These are phyloP conservation scores for Bucorvus abyssinicus DNA, from an alignment of 2,797 vertebrate species.

Conservation along the genomic window DNA sequence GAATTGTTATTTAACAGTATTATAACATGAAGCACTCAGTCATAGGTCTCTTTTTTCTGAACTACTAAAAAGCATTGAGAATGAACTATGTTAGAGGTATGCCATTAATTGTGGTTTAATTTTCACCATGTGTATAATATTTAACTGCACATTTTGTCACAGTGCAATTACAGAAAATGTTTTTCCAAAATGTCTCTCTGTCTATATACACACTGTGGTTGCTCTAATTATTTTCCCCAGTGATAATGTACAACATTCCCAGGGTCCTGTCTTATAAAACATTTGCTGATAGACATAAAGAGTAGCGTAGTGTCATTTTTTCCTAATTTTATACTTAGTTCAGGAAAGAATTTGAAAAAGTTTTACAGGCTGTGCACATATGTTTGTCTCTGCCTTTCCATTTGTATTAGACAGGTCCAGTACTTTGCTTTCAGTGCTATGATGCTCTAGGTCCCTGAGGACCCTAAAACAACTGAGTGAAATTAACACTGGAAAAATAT, in stretches of 20 bases:
- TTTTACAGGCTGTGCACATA: background rate
- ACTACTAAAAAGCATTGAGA: slow-evolving; percentile 1
- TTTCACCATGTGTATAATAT: slow-evolving; percentile 42
- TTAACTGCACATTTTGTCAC: slow-evolving; percentile 39
- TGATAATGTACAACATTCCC: slow-evolving; percentile 17
- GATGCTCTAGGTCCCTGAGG: background rate
- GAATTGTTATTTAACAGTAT: background rate
- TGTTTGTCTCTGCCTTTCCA: slow-evolving; percentile 3
- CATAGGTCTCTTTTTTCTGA: background rate
- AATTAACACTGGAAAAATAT: slow-evolving; percentile 19
- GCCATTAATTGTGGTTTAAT: slow-evolving; percentile 38
- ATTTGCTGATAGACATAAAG: slow-evolving; percentile 12
- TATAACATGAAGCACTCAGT: background rate
- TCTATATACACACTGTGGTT: slow-evolving; percentile 32
- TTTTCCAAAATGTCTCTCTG: slow-evolving; percentile 44
- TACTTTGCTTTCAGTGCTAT: background rate
- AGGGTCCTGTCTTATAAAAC: slow-evolving; percentile 16
- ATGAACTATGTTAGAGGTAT: slow-evolving; percentile 29
- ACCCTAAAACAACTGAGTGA: background rate
- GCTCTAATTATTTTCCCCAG: slow-evolving; percentile 37
- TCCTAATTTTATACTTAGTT: background rate
- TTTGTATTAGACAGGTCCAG: background rate
- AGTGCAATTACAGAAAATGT: slow-evolving; percentile 40
- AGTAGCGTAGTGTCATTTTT: background rate
- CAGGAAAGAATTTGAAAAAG: background rate